Base-by-base conservation (phyloP, 1,140 invertebrate species). In the Caenorhabditis remanei region DNA sequence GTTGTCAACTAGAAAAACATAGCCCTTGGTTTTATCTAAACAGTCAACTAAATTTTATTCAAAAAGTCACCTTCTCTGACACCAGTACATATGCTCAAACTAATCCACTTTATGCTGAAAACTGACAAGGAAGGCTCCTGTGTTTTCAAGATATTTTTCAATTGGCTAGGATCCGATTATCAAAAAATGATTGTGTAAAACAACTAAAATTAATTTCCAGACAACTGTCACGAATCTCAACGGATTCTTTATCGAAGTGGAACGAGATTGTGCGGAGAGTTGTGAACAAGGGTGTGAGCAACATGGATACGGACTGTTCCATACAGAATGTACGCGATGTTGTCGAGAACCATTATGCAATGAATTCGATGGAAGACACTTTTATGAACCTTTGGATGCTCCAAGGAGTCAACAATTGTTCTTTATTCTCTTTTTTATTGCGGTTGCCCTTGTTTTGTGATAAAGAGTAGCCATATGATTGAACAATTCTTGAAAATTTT, bases 141-240 rank as follows among this genome's bases (percentile, higher is more conserved):
- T n/a, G n/a, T n/a, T 32, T 32, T 32, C 32, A 32, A 32, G 32
- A 32, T 32, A 32, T 32, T 32, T 32, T 32, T 32, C 32, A 32
- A 32, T 32, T 32, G 32, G 1, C 32, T 32, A 32, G 0, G 32
- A 32, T 32, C 32, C 0, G 0, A 32, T 32, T 32, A n/a, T 32
- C 32, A 32, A 32, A 32, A 32, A 32, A 32, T 32, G 32, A 32
- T 32, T 32, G 32, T 32, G 32, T 32, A 32, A 32, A 32, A 32
- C 32, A 16, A 75, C 4, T 46, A 40, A 43, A 8, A 75, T 43
- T 43, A 14, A 48, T 16, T 84, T 88, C 41, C 85, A 88, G 87
- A 88, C 87, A 50, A 84, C 87, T 19, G 87, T 88, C 5, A 88
- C 87, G 2, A 88, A 88, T 84, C 85, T 88, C 0, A 88, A 88